A percentile compares a stretch with the other conserved stretches of the same genome.
These are phyloP conservation scores for Drosophila rubida DNA, from an alignment of 2,888 invertebrate species.

Conservation along the genomic window DNA sequence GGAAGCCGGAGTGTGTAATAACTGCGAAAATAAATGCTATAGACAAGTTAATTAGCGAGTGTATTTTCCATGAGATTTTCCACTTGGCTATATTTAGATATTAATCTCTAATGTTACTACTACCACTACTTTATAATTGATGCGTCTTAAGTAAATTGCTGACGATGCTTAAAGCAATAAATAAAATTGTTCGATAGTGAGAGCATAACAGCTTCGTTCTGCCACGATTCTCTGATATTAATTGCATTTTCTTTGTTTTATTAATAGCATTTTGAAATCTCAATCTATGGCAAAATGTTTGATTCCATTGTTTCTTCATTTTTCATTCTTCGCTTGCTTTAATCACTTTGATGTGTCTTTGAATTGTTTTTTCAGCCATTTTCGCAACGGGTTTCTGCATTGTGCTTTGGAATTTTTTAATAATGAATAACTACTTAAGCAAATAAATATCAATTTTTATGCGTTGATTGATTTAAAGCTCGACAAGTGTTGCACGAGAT, in stretches of 20 bases:
- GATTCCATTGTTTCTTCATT: slow-evolving; percentile 10
- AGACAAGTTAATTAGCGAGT: too few species aligned
- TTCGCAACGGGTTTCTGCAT: slow-evolving; percentile 6
- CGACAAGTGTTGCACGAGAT: slow-evolving; percentile 63
- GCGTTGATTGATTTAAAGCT: slow-evolving; percentile 65
- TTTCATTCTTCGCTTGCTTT: neutral
- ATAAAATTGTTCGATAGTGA: neutral
- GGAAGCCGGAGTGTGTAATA: neutral
- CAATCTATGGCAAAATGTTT: slow-evolving; percentile 22
- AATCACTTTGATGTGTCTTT: slow-evolving; percentile 41
- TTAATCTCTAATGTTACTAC: too few species aligned
- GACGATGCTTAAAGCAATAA: neutral
- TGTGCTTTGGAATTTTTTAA: slow-evolving; percentile 26
- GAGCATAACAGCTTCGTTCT: neutral
- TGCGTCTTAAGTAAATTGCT: too few species aligned
- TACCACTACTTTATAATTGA: too few species aligned
- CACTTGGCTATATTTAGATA: too few species aligned
- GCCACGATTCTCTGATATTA: neutral
- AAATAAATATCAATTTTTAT: slow-evolving; percentile 62
- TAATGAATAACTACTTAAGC: slow-evolving; percentile 49
- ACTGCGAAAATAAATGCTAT: too few species aligned
- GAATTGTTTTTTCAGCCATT: slow-evolving; percentile 39
- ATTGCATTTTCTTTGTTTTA: slow-evolving; percentile 2
- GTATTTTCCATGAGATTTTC: too few species aligned
- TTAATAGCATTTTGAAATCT: slow-evolving; percentile 11